Evolutionary conservation across 2,797 vertebrate species (phyloP), one percentile per base, ranked within the genome.

Genomic region (Sebastes aleutianus): DNA sequence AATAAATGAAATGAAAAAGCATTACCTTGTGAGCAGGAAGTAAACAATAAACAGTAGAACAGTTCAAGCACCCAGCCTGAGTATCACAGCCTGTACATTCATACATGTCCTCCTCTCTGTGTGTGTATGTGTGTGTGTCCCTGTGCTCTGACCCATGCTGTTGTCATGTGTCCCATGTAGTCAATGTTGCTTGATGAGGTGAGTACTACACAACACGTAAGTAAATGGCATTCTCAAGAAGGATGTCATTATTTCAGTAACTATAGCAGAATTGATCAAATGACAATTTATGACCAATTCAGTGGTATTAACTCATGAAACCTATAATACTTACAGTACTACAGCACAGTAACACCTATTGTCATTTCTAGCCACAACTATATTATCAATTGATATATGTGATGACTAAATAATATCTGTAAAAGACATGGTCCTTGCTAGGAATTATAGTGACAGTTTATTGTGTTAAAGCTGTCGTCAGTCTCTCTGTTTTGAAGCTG

Each of bases 121-220:
- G 78, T 85, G 58, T 70, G 76, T 85, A 66, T 82, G 43, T 73
- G 67, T 83, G 86, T 88, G 76, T 82, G 85, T 91, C 88, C 84
- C 85, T 78, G 86, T 92, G 86, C 81, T 86, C 92, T 93, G 92
- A 92, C 91, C 85, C 73, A 67, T 81, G 76, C 67, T 88, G 76
- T 90, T 91, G 82, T 85, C 73, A 56, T 85, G 71, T 92, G 77
- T 89, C 76, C 88, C 68, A 74, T 88, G 74, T 88, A 27, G 68
- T 84, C 50, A 70, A 65, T 92, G 70, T 87, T 77, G 39, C 82
- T 63, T 68, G 58, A 71, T 80, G 78, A 86, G 53, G 85, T 90
- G 62, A 91, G 86, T 87, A 71, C 69, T 8, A 26, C 22, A 39
- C 62, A 58, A 24, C 74, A 85, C 53, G 75, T 85, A 78, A 85